These are phyloP conservation scores for Argyresthia albistria DNA, from an alignment of 2,888 invertebrate genomes.

Conservation along the genomic window DNA sequence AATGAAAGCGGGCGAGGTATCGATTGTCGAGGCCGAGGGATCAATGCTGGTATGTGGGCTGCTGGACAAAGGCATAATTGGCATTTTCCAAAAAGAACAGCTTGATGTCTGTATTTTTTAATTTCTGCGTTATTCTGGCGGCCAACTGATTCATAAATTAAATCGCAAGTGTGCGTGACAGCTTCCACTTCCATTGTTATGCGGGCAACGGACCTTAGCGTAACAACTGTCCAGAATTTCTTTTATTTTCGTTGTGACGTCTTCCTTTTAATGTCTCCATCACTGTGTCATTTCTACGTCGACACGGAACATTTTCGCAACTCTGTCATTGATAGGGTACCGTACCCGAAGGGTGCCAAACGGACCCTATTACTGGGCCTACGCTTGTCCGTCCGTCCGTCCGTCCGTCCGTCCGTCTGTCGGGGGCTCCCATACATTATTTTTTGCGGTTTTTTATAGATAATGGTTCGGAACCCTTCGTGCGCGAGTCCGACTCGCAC, in stretches of 20 bases:
- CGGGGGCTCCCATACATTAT: no score
- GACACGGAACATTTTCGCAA: constrained; percentile 6
- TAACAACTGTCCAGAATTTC: constrained; percentile 19
- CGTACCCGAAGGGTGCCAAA: no score
- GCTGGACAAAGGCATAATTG: no score
- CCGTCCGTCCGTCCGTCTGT: no score
- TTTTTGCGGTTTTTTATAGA: no score
- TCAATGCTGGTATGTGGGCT: no score
- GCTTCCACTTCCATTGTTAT: constrained; percentile 20
- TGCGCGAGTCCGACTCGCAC: no score
- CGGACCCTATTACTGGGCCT: no score
- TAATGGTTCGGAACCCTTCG: no score
- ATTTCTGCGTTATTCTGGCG: neutral
- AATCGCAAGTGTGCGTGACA: constrained; percentile 21
- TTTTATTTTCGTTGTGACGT: constrained; percentile 16
- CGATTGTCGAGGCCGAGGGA: neutral
- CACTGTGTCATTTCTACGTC: constrained; percentile 4
- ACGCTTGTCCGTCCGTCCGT: no score
- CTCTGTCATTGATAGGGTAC: no score
- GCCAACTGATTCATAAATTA: constrained; percentile 15
- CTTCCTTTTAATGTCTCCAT: constrained; percentile 13
- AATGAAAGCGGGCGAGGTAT: constrained; percentile 18
- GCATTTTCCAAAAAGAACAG: no score
- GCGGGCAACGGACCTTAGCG: constrained; percentile 18
- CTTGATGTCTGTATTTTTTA: neutral